Conservation (phyloP, 2,888 invertebrate genomes). For the Lasioglossum lativentre region DNA sequence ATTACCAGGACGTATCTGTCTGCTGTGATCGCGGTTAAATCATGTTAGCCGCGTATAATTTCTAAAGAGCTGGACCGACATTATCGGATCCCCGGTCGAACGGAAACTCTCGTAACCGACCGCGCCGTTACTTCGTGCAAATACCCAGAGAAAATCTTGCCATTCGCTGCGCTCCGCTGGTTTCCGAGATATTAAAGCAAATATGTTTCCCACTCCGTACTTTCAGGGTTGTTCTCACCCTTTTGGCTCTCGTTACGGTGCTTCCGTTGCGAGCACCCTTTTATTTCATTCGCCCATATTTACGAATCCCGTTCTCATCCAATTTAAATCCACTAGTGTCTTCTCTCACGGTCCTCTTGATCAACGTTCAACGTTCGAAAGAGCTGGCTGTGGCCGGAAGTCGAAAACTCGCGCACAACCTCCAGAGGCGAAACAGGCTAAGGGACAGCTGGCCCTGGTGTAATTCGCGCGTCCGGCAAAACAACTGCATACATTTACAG, state of each 20-base stretch:
- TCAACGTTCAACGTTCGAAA: no score
- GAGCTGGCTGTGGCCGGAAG: neutral
- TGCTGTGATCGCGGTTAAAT: slow-evolving; percentile 72
- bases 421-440: neutral
- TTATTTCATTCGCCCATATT: neutral
- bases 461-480: neutral
- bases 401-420: neutral
- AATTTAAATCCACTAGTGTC: neutral
- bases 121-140: neutral
- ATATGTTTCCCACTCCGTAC: neutral
- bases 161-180: neutral
- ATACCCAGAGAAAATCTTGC: neutral
- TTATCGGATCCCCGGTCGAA: slow-evolving; percentile 62
- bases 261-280: neutral
- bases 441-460: neutral
- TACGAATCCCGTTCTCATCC: neutral
- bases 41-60: slow-evolving; percentile 56
- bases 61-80: slow-evolving; percentile 31
- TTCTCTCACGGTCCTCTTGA: neutral
- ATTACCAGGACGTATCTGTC: slow-evolving; percentile 74
- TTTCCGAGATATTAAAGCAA: neutral
- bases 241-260: neutral
- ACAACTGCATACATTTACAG: neutral
- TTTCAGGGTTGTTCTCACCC: neutral
- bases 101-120: slow-evolving; percentile 37